Evolutionary conservation across 1,140 invertebrate genomes (phyloP).

Genomic region (Apocrypta bakeri): DNA sequence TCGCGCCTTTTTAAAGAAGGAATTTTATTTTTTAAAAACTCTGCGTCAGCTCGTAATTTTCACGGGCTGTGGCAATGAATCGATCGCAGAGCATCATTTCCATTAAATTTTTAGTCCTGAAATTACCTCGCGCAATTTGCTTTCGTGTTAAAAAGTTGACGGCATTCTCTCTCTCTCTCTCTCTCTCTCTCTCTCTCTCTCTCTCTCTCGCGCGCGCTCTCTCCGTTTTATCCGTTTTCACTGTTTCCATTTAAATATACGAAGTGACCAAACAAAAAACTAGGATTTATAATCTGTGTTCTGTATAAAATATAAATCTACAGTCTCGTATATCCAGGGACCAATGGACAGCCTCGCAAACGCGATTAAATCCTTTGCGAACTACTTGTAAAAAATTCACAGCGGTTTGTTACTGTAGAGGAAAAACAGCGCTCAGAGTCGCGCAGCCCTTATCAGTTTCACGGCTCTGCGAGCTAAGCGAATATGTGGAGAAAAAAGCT

Average conservation of each 20-base stretch:
- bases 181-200: too few species aligned
- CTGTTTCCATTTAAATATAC: too few species aligned
- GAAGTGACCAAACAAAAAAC: neutral
- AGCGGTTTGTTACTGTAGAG: neutral
- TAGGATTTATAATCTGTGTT: too few species aligned
- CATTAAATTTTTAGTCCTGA: neutral
- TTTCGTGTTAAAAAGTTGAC: too few species aligned
- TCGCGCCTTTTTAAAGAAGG: too few species aligned
- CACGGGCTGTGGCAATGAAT: neutral
- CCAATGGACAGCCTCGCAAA: neutral
- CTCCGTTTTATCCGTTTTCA: neutral
- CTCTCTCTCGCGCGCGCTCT: too few species aligned
- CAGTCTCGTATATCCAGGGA: neutral
- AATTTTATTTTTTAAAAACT: too few species aligned
- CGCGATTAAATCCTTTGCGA: conserved; percentile 1
- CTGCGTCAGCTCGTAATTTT: too few species aligned
- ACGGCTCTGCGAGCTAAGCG: neutral
- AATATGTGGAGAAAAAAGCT: conserved; percentile 5
- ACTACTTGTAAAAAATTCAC: neutral
- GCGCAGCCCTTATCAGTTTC: conserved; percentile 8
- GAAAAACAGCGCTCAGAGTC: neutral
- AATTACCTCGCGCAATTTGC: too few species aligned
- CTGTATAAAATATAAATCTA: neutral
- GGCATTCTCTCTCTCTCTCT: too few species aligned
- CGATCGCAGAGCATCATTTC: neutral